phyloP scores from a whole-genome alignment of 2,888 invertebrate genomes.

The Macroteleia sp. region DNA sequence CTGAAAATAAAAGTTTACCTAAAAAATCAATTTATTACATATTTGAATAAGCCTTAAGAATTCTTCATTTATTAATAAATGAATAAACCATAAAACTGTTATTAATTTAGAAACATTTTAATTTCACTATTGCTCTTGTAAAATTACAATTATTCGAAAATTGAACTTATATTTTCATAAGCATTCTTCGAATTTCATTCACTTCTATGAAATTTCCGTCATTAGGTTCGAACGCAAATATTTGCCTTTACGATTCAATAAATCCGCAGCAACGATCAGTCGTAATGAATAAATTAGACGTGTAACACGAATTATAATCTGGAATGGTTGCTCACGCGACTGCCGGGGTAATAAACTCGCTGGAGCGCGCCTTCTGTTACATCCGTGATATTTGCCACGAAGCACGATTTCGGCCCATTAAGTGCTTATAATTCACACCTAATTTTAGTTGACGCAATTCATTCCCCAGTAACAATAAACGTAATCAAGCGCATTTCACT shows the following conservation, averaged over 20 bases:
- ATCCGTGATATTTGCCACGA: conserved; percentile 50
- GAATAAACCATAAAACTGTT: too few relatives aligned
- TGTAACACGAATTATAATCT: conserved; percentile 47
- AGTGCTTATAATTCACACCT: conserved; percentile 49
- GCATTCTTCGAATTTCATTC: neutral
- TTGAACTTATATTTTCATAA: too few relatives aligned
- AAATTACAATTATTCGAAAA: too few relatives aligned
- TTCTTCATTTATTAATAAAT: too few relatives aligned
- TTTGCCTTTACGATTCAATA: conserved; percentile 41
- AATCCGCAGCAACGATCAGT: conserved; percentile 30
- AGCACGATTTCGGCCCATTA: conserved; percentile 48
- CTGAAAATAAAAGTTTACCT: too few relatives aligned
- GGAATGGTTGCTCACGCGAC: conserved; percentile 30
- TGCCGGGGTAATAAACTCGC: conserved; percentile 46
- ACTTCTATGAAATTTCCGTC: neutral
- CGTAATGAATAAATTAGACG: conserved; percentile 52
- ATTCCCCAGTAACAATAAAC: neutral
- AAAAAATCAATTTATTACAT: too few relatives aligned
- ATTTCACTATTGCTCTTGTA: too few relatives aligned
- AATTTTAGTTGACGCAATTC: conserved; percentile 29
- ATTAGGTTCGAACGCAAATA: conserved; percentile 15
- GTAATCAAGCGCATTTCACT: neutral
- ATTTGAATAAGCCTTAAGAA: too few relatives aligned
- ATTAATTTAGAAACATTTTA: too few relatives aligned
- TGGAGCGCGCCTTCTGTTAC: conserved; percentile 34